These are phyloP conservation scores for Oligia fasciuncula DNA, from an alignment of 2,888 invertebrate species.

Conservation along the genomic window DNA sequence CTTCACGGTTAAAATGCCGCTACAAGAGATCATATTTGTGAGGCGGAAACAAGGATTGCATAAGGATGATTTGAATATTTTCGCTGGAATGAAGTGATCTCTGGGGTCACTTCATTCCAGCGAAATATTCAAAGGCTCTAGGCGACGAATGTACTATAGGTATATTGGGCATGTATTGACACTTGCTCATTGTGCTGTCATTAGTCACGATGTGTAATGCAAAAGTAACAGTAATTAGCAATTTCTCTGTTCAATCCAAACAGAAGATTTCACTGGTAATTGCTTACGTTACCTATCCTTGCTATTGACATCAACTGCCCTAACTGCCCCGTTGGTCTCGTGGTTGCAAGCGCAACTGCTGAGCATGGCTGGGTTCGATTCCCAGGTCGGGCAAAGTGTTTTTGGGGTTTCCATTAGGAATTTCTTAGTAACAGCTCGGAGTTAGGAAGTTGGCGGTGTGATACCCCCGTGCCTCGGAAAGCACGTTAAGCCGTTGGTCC, in stretches of 20 bases:
- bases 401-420: too few species aligned
- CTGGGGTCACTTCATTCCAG: too few species aligned
- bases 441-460: too few species aligned
- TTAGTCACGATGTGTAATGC: conserved; percentile 18
- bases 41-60: conserved; percentile 61
- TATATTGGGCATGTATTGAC: conserved; percentile 47
- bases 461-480: too few species aligned
- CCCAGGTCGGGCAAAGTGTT: too few species aligned
- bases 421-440: too few species aligned
- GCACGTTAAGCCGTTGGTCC: too few species aligned
- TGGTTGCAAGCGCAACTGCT: too few species aligned
- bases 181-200: conserved; percentile 24
- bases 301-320: background rate
- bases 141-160: conserved; percentile 32
- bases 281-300: background rate
- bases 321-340: too few species aligned
- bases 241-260: background rate
- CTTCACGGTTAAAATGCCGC: conserved; percentile 69
- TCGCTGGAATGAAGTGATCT: conserved; percentile 56
- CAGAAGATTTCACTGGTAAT: background rate
- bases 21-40: conserved; percentile 67
- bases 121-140: conserved; percentile 39
- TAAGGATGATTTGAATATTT: conserved; percentile 49
- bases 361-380: too few species aligned
- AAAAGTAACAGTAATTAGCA: background rate